Evolutionary conservation across 2,888 invertebrate species (phyloP).

Genomic region (Synanthedon formicaeformis): DNA sequence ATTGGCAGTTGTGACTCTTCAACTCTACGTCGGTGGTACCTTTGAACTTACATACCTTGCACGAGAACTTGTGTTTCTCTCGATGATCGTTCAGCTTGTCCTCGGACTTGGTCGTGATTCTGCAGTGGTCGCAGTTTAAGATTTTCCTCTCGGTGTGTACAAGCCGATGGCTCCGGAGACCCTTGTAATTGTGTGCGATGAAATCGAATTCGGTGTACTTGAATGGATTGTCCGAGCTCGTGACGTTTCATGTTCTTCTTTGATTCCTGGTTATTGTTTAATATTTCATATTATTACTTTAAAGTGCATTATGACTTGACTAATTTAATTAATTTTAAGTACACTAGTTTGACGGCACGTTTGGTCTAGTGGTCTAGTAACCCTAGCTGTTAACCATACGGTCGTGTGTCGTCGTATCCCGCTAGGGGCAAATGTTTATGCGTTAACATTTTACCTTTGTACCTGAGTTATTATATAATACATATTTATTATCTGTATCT

Average conservation of each 20-base stretch:
- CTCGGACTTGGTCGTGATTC: conserved; percentile 4
- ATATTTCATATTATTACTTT: too few relatives aligned
- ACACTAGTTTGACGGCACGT: too few relatives aligned
- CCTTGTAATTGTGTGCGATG: conserved; percentile 27
- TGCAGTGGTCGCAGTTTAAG: conserved; percentile 5
- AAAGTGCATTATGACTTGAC: too few relatives aligned
- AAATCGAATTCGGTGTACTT: conserved; percentile 33
- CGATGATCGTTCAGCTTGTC: conserved; percentile 6
- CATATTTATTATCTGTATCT: too few relatives aligned
- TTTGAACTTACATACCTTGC: conserved; percentile 14
- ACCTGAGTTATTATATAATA: too few relatives aligned
- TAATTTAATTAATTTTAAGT: too few relatives aligned
- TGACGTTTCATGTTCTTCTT: conserved; percentile 53
- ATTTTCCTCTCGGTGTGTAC: conserved; percentile 7
- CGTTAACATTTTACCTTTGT: too few relatives aligned
- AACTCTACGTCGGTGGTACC: conserved; percentile 11
- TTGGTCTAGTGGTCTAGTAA: too few relatives aligned
- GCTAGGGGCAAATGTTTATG: too few relatives aligned
- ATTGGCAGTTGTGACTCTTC: conserved; percentile 11
- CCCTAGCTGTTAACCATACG: too few relatives aligned
- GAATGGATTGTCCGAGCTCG: conserved; percentile 38
- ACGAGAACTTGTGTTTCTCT: conserved; percentile 7
- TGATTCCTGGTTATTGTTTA: too few relatives aligned
- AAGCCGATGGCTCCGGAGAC: conserved; percentile 21
- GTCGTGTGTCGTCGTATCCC: too few relatives aligned